These are phyloP conservation scores for Girardia tigrina DNA, from an alignment of 2,888 invertebrate species.

Conservation along the genomic window DNA sequence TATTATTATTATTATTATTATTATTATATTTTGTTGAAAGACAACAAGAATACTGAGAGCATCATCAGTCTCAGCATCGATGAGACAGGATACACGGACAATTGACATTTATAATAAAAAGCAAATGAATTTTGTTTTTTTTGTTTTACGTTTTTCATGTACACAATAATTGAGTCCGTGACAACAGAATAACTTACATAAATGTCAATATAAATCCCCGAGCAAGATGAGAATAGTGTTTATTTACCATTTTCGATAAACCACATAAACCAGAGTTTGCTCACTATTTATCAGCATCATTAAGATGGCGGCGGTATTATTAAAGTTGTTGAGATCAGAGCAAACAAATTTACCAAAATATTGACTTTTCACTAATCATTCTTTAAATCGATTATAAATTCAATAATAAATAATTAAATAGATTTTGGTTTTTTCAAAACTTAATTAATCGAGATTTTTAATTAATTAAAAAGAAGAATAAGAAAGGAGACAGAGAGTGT, in stretches of 20 bases:
- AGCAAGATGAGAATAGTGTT: neutral
- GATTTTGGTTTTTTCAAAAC: too few species aligned
- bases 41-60: too few species aligned
- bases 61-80: too few species aligned
- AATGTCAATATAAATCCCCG: neutral
- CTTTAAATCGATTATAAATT: neutral
- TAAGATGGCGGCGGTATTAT: constrained; percentile 12
- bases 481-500: too few species aligned
- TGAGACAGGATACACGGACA: too few species aligned
- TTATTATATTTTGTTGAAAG: too few species aligned
- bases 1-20: too few species aligned
- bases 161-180: constrained; percentile 17
- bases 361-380: constrained; percentile 12
- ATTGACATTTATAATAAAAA: constrained; percentile 16
- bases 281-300: neutral
- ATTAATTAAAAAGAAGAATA: too few species aligned
- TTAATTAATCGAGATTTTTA: too few species aligned
- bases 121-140: neutral
- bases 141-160: neutral
- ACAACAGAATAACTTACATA: constrained; percentile 4
- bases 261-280: neutral
- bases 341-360: constrained; percentile 18
- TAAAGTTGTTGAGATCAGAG: constrained; percentile 13
- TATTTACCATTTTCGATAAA: neutral
- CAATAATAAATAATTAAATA: neutral